Conservation (phyloP, 2,113 vertebrate genomes). For the Axis porcinus region DNA sequence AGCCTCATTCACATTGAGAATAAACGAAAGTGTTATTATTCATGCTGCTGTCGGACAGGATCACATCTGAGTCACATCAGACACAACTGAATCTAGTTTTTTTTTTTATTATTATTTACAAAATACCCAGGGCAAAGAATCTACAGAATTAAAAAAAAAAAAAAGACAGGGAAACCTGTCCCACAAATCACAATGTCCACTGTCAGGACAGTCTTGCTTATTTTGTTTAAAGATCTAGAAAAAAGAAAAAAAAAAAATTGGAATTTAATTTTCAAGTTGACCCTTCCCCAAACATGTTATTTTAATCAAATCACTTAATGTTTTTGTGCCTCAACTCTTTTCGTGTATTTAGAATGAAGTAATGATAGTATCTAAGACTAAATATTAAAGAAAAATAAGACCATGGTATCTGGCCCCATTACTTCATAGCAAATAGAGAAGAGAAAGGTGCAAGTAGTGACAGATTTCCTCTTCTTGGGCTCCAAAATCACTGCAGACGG, state of each 20-base stretch:
- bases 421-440: background rate
- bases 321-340: background rate
- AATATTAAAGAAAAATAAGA: background rate
- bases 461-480: background rate
- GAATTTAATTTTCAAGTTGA: background rate
- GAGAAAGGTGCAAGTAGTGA: background rate
- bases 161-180: background rate
- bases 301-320: background rate
- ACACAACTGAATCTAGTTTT: background rate
- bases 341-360: background rate
- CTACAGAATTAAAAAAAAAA: background rate
- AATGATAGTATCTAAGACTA: background rate
- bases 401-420: background rate
- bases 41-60: background rate
- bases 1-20: background rate
- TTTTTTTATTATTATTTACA: slow-evolving; percentile 24
- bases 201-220: background rate
- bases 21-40: background rate
- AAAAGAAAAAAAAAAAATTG: background rate
- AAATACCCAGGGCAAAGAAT: background rate
- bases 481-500: background rate
- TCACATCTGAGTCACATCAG: slow-evolving; percentile 3
- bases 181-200: background rate
- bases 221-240: background rate
- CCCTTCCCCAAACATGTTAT: background rate